Evolutionary conservation across 2,797 vertebrate genomes (phyloP).

Genomic region (Melanogrammus aeglefinus): DNA sequence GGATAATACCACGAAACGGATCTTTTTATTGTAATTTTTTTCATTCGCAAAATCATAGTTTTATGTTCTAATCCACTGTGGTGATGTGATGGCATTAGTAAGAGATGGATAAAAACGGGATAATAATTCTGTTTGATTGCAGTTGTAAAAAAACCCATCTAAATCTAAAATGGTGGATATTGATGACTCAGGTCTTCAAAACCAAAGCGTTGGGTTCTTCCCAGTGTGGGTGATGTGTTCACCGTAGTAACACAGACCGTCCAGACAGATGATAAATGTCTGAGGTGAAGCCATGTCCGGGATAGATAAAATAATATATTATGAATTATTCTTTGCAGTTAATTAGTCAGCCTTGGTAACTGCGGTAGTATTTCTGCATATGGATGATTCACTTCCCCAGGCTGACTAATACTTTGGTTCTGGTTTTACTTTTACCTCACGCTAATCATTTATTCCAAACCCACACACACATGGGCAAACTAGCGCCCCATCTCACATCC

Average conservation of each 20-base stretch:
- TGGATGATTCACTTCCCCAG: neutral
- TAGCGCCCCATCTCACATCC: slow-evolving; percentile 1
- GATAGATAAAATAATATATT: neutral
- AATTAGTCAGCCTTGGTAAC: neutral
- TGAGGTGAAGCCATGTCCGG: neutral
- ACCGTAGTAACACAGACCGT: neutral
- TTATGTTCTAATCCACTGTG: neutral
- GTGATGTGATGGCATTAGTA: neutral
- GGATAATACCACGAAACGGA: neutral
- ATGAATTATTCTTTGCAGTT: neutral
- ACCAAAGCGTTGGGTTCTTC: neutral
- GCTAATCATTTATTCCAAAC: neutral
- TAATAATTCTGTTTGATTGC: slow-evolving; percentile 3
- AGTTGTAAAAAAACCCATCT: neutral
- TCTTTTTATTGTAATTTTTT: neutral
- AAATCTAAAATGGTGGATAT: neutral
- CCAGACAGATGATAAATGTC: neutral
- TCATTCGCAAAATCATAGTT: neutral
- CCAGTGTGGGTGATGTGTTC: neutral
- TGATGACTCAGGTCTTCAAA: neutral
- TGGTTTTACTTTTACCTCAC: neutral
- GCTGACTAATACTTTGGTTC: neutral
- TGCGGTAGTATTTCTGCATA: neutral
- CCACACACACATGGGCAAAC: neutral
- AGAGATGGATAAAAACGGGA: neutral